Evolutionary conservation across 53 echinoderm and acorn worm genomes (phyloP), one percentile per base, ranked within the genome.

Genomic region (Crossaster papposus): DNA sequence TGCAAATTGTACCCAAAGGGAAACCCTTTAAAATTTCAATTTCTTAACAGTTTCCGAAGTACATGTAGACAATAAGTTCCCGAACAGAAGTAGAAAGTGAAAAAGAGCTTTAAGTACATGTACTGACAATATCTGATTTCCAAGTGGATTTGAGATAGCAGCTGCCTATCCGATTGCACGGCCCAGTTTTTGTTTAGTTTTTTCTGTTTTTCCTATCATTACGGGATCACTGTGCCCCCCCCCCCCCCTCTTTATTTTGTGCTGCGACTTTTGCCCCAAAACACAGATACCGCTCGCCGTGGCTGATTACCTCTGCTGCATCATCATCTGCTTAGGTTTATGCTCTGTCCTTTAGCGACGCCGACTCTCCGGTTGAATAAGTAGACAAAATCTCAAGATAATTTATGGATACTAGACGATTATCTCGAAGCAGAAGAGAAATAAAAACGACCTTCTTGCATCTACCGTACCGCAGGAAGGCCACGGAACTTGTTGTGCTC

Each of bases 51-150:
- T 44, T 28, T 26, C 78, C 26, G 44, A 24, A 26, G 26, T 33
- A 52, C 35, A 73, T n/a, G n/a, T n/a, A n/a, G n/a, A n/a, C n/a
- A n/a, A n/a, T n/a, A n/a, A n/a, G n/a, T n/a, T n/a, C 35, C 20
- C 13, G 51, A 20, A 44, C 78, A 18, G 50, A 74, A 52, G 51
- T 1, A 28, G 51, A 9, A 50, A 78, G 22, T 28, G 71, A 23
- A 54, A 81, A 51, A 33, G 44, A 44, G 81, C 81, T 81, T 58
- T 54, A n/a, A n/a, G n/a, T n/a, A n/a, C n/a, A n/a, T n/a, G n/a
- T n/a, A 34, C 81, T 58, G 81, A 62, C 33, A 63, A 29, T 81
- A 81, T 62, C 81, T 70, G 82, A 36, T 70, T 37, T 36, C 82
- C 82, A 70, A 28, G 82, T 65, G 44, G 82, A 68, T 38, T 24